These are phyloP conservation scores for Progne subis DNA, from an alignment of 2,113 vertebrate species.

Conservation along the genomic window DNA sequence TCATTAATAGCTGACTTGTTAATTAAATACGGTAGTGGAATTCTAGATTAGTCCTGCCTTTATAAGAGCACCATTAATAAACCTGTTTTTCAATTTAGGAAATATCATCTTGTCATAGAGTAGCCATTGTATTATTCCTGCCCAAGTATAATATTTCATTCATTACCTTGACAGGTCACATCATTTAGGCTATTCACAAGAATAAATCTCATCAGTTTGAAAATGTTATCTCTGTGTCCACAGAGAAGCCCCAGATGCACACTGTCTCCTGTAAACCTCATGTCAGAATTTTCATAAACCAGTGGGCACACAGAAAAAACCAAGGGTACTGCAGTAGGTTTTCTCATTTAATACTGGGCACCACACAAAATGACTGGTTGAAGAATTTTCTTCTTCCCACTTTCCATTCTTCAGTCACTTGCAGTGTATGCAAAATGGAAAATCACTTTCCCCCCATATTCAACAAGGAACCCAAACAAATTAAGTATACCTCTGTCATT, in stretches of 20 bases:
- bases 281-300: neutral
- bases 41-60: conserved; percentile 49
- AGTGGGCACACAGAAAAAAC: neutral
- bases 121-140: conserved; percentile 2
- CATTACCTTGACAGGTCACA: neutral
- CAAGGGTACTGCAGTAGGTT: neutral
- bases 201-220: neutral
- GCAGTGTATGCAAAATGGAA: neutral
- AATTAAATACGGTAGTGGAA: conserved; percentile 68
- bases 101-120: conserved; percentile 17
- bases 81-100: conserved; percentile 59
- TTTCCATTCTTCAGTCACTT: neutral
- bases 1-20: conserved; percentile 53
- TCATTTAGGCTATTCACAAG: neutral
- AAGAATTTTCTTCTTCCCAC: neutral
- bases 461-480: neutral
- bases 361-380: neutral
- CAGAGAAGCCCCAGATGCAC: neutral
- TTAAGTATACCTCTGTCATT: neutral
- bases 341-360: neutral
- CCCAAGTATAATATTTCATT: conserved; percentile 29
- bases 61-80: conserved; percentile 52
- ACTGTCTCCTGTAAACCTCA: neutral
- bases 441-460: neutral
- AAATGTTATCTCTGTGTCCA: conserved; percentile 7